phyloP scores from a whole-genome alignment of 1,140 invertebrate genomes.

The Lasaia peninsularis region DNA sequence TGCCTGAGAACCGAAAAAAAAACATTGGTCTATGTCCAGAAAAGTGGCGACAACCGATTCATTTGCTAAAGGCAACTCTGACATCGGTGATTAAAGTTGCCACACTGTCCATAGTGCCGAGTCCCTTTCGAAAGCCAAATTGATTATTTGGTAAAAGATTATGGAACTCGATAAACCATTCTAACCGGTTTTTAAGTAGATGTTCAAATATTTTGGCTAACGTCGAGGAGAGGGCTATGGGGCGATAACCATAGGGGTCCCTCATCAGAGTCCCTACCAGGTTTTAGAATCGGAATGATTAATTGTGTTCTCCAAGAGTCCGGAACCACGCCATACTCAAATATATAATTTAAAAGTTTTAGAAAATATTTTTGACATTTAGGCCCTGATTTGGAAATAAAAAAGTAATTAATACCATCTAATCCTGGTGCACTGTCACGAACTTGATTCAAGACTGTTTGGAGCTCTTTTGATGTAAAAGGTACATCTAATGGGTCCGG shows the following conservation, averaged over 20 bases:
- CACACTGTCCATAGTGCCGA: constrained; percentile 25
- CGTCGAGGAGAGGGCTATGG: neutral
- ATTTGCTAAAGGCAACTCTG: constrained; percentile 16
- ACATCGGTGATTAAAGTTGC: constrained; percentile 22
- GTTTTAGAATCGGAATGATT: neutral
- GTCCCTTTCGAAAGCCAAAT: constrained; percentile 25
- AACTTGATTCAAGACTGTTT: neutral
- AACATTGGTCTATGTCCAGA: constrained; percentile 24
- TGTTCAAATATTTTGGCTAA: constrained; percentile 18
- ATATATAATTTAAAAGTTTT: neutral
- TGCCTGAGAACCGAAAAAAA: constrained; percentile 20
- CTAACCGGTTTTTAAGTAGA: constrained; percentile 22
- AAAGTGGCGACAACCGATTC: constrained; percentile 19
- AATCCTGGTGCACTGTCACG: neutral
- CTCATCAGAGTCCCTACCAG: neutral
- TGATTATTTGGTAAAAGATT: constrained; percentile 17
- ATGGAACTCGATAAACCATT: constrained; percentile 17
- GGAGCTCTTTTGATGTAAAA: neutral
- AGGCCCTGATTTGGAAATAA: neutral
- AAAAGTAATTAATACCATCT: neutral
- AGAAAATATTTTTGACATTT: neutral
- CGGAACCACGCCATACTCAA: neutral
- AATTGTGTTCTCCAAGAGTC: neutral
- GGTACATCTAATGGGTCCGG: neutral
- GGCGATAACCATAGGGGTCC: neutral